Conservation (phyloP, 2,797 vertebrate species). For the Clangula hyemalis region DNA sequence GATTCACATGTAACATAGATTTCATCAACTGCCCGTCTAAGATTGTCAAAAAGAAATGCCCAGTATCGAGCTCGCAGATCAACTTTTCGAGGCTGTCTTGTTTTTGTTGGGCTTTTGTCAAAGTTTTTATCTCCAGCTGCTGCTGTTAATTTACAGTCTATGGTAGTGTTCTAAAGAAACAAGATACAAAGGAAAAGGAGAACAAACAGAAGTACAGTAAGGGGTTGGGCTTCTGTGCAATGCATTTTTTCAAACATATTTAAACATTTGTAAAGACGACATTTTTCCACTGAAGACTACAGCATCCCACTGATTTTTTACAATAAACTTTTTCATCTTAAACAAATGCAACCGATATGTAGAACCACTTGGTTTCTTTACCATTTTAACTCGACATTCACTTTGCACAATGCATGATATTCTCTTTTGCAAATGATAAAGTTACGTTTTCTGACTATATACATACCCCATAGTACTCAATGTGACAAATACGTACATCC, state of each 20-base stretch:
- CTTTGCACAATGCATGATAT: not conserved
- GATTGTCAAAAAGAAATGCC: slow-evolving; percentile 98
- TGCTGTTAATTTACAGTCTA: slow-evolving; percentile 86
- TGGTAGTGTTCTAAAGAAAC: slow-evolving; percentile 78
- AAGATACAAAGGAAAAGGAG: not conserved
- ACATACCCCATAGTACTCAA: not conserved
- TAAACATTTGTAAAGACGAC: not conserved
- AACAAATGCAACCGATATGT: not conserved
- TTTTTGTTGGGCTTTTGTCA: slow-evolving; percentile 96
- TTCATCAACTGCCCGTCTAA: slow-evolving; percentile 94
- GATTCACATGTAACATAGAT: slow-evolving; percentile 99
- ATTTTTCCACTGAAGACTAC: not conserved
- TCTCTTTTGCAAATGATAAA: not conserved
- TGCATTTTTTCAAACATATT: not conserved
- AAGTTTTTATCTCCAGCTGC: slow-evolving; percentile 86
- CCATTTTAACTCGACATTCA: not conserved
- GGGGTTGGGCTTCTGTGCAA: not conserved
- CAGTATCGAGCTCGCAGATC: slow-evolving; percentile 96
- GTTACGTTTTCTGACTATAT: not conserved
- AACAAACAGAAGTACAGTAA: not conserved
- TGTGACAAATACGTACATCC: not conserved
- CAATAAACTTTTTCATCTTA: not conserved
- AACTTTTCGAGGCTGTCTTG: slow-evolving; percentile 91
- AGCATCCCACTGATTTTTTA: not conserved
- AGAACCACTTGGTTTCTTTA: not conserved